Percentiles rank a stretch among this genome's conserved stretches.
Evolutionary conservation across 2,113 vertebrate species (phyloP).

Genomic region (Pheucticus melanocephalus): DNA sequence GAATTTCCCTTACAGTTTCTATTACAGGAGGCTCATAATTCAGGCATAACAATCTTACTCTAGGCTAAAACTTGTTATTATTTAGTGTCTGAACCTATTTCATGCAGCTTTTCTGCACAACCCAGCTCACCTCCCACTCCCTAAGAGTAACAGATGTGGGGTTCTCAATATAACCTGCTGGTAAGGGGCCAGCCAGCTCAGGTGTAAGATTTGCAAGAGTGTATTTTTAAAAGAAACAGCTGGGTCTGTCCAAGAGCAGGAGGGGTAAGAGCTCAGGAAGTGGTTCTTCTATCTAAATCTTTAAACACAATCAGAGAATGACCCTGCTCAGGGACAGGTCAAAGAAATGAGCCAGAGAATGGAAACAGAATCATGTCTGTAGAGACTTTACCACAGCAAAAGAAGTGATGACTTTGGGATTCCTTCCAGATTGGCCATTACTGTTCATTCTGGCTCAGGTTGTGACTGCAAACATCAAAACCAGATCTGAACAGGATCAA

Average conservation of each 20-base stretch:
- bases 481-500: neutral
- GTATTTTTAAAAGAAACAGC: neutral
- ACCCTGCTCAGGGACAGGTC: neutral
- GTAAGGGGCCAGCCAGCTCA: neutral
- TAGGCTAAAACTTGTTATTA: constrained; percentile 57
- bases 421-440: neutral
- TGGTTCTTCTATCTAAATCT: neutral
- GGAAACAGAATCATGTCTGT: neutral
- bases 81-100: constrained; percentile 38
- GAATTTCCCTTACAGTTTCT: constrained; percentile 66
- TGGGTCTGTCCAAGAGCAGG: neutral
- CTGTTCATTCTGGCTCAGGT: neutral
- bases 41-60: constrained; percentile 44
- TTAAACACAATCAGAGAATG: neutral
- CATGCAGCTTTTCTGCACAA: neutral
- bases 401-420: neutral
- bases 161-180: neutral
- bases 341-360: neutral
- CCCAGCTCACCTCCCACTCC: neutral
- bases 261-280: neutral
- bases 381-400: neutral
- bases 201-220: neutral
- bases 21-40: constrained; percentile 59
- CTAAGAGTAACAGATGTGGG: neutral
- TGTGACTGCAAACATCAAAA: neutral